phyloP scores from a whole-genome alignment of 2,888 invertebrate species.

The Tinea pellionella region DNA sequence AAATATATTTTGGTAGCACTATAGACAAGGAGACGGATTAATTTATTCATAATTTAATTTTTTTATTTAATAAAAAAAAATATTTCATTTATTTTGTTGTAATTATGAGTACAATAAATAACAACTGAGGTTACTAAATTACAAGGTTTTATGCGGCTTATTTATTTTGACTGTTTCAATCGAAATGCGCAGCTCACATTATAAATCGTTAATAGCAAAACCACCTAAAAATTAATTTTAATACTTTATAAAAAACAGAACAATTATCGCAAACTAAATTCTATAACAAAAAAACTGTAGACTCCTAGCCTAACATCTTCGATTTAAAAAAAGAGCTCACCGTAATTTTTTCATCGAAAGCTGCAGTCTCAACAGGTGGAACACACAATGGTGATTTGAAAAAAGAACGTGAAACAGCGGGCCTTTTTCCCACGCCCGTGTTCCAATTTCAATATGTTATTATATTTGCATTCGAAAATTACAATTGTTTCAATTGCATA shows the following conservation, averaged over 20 bases:
- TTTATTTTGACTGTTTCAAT: too few species aligned
- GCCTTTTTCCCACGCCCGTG: slow-evolving; percentile 63
- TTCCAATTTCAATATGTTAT: slow-evolving; percentile 8
- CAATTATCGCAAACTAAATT: too few species aligned
- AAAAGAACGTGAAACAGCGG: slow-evolving; percentile 57
- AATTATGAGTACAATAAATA: too few species aligned
- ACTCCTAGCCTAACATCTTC: not conserved
- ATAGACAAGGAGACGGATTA: not conserved
- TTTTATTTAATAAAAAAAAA: too few species aligned
- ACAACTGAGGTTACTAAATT: too few species aligned
- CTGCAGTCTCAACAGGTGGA: slow-evolving; percentile 67
- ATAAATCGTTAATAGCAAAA: too few species aligned
- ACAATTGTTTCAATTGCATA: not conserved
- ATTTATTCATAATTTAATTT: not conserved
- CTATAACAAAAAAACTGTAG: not conserved
- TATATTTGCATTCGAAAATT: slow-evolving; percentile 1
- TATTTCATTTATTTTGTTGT: too few species aligned
- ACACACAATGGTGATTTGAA: slow-evolving; percentile 62
- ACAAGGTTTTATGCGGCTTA: too few species aligned
- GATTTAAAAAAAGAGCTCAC: slow-evolving; percentile 39
- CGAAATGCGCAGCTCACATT: too few species aligned
- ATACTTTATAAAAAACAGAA: too few species aligned
- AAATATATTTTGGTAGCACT: slow-evolving; percentile 25
- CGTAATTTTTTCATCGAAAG: slow-evolving; percentile 60
- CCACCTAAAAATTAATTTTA: too few species aligned